A percentile compares a stretch with the other conserved stretches of the same genome.
Conservation (phyloP, 1,140 invertebrate species). For the Ostrea edulis region DNA sequence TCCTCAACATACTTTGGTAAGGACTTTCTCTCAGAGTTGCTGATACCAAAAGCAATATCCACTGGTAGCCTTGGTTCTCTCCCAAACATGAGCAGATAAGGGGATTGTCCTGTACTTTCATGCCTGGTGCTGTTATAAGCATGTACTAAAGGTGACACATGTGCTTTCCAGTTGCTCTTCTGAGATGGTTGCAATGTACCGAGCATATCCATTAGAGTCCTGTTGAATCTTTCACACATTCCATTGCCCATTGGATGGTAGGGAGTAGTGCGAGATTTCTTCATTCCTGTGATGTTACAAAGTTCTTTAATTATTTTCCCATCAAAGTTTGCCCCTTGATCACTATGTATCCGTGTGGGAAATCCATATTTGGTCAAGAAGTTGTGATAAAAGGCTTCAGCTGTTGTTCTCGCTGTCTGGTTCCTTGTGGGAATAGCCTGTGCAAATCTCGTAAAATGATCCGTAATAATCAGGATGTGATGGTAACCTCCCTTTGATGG, state of each 20-base stretch:
- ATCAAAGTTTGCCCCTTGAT: no score
- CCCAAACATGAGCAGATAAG: constrained; percentile 56
- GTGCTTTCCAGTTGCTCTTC: constrained; percentile 52
- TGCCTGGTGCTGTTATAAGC: constrained; percentile 55
- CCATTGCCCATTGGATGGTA: no score
- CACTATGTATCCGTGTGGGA: no score
- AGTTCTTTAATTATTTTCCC: no score
- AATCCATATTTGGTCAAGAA: no score
- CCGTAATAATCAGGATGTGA: constrained; percentile 43
- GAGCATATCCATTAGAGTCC: constrained; percentile 54
- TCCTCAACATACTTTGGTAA: constrained; percentile 36
- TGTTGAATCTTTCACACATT: constrained; percentile 54
- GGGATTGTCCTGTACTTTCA: constrained; percentile 50
- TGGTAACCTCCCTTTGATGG: constrained; percentile 45
- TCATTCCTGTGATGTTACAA: no score
- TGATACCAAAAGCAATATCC: constrained; percentile 48
- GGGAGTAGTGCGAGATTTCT: no score
- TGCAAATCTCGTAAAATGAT: constrained; percentile 44
- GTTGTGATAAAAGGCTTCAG: no score
- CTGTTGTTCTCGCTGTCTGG: constrained; percentile 24
- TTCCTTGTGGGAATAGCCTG: constrained; percentile 45
- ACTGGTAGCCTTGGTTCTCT: constrained; percentile 51
- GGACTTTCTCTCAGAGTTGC: constrained; percentile 11
- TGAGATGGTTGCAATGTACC: constrained; percentile 47
- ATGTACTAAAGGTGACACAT: constrained; percentile 44